Evolutionary conservation across 2,113 vertebrate species (phyloP), one percentile per base, ranked within the genome.

Genomic region (Anthoscopus minutus): DNA sequence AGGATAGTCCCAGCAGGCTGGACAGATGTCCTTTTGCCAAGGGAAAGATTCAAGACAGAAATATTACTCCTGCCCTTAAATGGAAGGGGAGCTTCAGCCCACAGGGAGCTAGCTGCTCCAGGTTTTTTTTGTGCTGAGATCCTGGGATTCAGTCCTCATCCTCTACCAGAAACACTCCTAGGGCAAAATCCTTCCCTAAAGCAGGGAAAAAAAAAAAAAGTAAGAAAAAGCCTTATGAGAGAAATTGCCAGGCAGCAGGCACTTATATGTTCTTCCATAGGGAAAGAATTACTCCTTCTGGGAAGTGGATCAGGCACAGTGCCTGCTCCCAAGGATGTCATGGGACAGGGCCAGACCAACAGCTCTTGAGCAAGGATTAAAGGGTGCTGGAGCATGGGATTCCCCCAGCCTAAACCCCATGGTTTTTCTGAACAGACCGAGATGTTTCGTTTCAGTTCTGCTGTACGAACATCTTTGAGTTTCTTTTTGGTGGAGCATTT

Each of bases 11-110:
- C 67, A 23, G 50, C 62, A 33, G 57, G 17, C 66, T 66, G 70
- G 71, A 89, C 30, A n/a, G 74, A 83, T 57, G 72, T 20, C 60
- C 65, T 89, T 77, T 54, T 54, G 82, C 80, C 80, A 74, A 62
- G n/a, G 62, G 38, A 33, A 92, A 60, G 70, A 37, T 60, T 87
- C 72, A 17, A 66, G 78, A 67, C 11, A 33, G 92, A 96, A 94
- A 78, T 70, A 62, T 62, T 91, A 28, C 80, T 91, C 65, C 88
- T 92, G 86, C 76, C 95, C 96, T 95, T 93, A 93, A 94, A 92
- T 92, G 95, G 95, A 95, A 93, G 20, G 67, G 47, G 45, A 96
- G 64, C 47, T 53, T 67, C 31, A 40, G 74, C 61, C 66, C 0
- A 0, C 38, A 11, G 35, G 54, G 71, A 91, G 81, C 66, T 54